Percentiles rank a stretch among this genome's conserved stretches.
Evolutionary conservation across 2,113 vertebrate species (phyloP).

Genomic region (Thamnaconus septentrionalis): DNA sequence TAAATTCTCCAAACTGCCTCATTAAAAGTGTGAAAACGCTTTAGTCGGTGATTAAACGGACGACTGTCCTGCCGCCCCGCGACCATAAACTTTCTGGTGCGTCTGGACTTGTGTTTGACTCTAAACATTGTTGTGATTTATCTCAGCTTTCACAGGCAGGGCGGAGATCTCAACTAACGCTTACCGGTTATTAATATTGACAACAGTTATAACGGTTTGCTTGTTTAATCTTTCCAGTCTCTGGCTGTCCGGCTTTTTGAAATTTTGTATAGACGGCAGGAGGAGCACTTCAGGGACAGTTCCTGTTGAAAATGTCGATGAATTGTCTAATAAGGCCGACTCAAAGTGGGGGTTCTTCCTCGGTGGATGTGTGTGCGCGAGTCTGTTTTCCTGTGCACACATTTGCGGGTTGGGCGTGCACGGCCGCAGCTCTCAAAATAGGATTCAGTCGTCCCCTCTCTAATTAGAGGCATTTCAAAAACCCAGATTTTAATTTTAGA

Average conservation of each 20-base stretch:
- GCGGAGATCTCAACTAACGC: conserved; percentile 27
- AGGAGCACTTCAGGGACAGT: conserved; percentile 16
- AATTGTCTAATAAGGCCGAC: conserved; percentile 46
- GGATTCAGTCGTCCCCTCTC: conserved; percentile 70
- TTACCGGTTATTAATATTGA: conserved; percentile 43
- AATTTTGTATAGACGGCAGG: conserved; percentile 19
- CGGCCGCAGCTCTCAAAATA: conserved; percentile 78
- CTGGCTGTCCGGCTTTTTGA: conserved; percentile 26
- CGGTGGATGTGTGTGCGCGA: conserved; percentile 28
- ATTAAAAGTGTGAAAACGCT: conserved; percentile 74
- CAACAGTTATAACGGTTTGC: conserved; percentile 47
- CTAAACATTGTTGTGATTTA: conserved; percentile 54
- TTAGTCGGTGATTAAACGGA: conserved; percentile 64
- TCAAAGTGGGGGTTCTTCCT: conserved; percentile 32
- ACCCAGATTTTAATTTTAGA: conserved; percentile 83
- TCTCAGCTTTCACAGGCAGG: conserved; percentile 21
- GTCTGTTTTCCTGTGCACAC: conserved; percentile 38
- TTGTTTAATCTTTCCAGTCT: conserved; percentile 28
- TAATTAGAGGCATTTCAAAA: conserved; percentile 84
- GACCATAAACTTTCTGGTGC: conserved; percentile 51
- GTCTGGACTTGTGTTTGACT: conserved; percentile 49
- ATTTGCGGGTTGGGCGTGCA: conserved; percentile 73
- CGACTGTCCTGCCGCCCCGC: conserved; percentile 52
- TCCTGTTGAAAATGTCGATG: conserved; percentile 15
- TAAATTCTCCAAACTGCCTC: conserved; percentile 73